Evolutionary conservation across 2,113 vertebrate genomes (phyloP), one percentile per base, ranked within the genome.

Genomic region (Leucopsar rothschildi): DNA sequence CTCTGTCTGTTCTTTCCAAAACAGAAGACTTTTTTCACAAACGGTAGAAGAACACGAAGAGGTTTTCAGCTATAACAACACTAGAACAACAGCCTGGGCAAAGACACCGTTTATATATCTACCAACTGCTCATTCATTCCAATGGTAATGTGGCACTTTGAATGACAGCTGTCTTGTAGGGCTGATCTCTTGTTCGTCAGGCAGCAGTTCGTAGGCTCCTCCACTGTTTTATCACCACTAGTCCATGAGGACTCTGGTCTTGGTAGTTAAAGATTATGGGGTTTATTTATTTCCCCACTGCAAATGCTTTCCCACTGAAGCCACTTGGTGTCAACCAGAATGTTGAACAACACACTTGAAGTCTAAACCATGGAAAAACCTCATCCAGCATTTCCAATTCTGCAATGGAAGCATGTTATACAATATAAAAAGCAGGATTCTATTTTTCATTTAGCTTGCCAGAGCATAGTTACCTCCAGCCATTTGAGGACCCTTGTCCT

Each of bases 61-160:
- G 21, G 59, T 94, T 82, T 55, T 73, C 35, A 60, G 33, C 45
- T 63, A 0, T 25, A 60, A 86, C 12, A 35, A 16, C 27, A 4
- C 12, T 35, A 72, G 40, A 29, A 21, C 28, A 29, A 16, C 0
- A 5, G 29, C 25, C 63, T 63, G n/a, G 28, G 33, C 52, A 78
- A 75, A 79, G 33, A 60, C 33, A 15, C 1, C 0, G 33, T 71
- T 57, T 63, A 8, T 20, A 31, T 15, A 25, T 28, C 53, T 28
- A 31, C 17, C 1, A 2, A 14, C n/a, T 40, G 12, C 75, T 59
- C 4, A 0, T 25, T 59, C 44, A 42, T 31, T 57, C 22, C 0
- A 0, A 45, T 39, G 29, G 44, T n/a, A 56, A 19, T 1, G 11
- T 3, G 4, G n/a, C 35, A 40, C 50, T 69, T 64, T 4, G 29